Evolutionary conservation across 92 coral and sea anemone species (phyloP).

Genomic region (Porites divaricata): DNA sequence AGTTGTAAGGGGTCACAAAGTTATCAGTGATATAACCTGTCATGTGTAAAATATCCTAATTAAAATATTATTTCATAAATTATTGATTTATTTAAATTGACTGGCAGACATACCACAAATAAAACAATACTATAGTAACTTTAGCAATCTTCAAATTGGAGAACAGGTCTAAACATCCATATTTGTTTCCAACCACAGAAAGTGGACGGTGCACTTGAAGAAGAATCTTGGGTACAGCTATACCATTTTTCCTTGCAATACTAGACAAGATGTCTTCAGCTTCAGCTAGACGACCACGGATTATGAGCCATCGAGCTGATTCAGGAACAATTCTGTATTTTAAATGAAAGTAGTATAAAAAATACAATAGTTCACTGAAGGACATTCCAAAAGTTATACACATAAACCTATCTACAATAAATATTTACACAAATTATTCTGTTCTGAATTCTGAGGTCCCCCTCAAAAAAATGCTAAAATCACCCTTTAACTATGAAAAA

Average conservation of each 20-base stretch:
- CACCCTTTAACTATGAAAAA: no score
- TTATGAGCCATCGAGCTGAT: slow-evolving; percentile 97
- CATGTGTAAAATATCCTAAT: no score
- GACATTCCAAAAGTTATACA: no score
- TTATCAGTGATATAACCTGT: no score
- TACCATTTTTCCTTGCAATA: slow-evolving; percentile 94
- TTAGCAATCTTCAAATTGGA: slow-evolving; percentile 79
- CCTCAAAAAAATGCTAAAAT: no score
- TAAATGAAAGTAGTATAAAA: not conserved
- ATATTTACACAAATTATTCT: no score
- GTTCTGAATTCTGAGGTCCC: no score
- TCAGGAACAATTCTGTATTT: slow-evolving; percentile 87
- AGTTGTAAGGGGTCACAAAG: no score
- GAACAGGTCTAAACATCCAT: slow-evolving; percentile 89
- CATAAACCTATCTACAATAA: no score
- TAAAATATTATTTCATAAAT: not conserved
- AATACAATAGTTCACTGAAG: no score
- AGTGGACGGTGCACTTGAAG: slow-evolving; percentile 96
- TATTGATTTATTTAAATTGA: not conserved
- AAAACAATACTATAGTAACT: slow-evolving; percentile 77
- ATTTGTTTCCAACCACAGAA: slow-evolving; percentile 75
- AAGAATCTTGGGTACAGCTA: slow-evolving; percentile 92
- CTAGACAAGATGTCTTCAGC: slow-evolving; percentile 90
- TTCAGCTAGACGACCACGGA: slow-evolving; percentile 92
- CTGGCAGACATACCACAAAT: slow-evolving; percentile 76